Evolutionary conservation across 2,888 invertebrate genomes (phyloP).

Genomic region (Cephus rjabovi): DNA sequence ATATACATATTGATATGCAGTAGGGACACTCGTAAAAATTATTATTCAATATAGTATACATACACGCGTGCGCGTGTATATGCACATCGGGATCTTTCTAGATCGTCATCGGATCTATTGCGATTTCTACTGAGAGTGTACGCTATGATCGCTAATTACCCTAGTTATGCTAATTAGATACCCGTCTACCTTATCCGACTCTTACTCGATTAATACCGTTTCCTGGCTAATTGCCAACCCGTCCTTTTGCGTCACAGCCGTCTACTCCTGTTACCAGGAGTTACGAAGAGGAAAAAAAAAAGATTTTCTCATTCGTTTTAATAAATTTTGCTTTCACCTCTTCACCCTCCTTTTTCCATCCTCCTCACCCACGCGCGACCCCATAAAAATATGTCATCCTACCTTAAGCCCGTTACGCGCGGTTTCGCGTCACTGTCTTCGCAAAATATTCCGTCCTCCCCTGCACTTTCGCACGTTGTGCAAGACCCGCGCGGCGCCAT

Average conservation of each 20-base stretch:
- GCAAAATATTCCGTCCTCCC: background rate
- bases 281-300: background rate
- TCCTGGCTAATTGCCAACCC: constrained; percentile 33
- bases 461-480: background rate
- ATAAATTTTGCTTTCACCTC: background rate
- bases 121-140: constrained; percentile 20
- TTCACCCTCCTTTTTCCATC: background rate
- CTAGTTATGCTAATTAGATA: constrained; percentile 34
- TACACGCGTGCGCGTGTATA: no score
- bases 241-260: background rate
- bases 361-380: background rate
- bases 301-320: background rate
- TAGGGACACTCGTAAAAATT: background rate
- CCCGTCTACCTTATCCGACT: constrained; percentile 26
- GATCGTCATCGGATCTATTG: background rate
- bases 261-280: background rate
- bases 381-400: background rate
- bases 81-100: background rate
- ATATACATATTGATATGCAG: background rate
- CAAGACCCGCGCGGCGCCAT: constrained; percentile 31
- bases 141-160: constrained; percentile 16
- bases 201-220: constrained; percentile 37
- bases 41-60: background rate
- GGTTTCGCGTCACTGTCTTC: background rate
- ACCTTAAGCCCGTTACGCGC: background rate